Conservation (phyloP, 2,113 vertebrate species). For the Atherinomorus stipes region DNA sequence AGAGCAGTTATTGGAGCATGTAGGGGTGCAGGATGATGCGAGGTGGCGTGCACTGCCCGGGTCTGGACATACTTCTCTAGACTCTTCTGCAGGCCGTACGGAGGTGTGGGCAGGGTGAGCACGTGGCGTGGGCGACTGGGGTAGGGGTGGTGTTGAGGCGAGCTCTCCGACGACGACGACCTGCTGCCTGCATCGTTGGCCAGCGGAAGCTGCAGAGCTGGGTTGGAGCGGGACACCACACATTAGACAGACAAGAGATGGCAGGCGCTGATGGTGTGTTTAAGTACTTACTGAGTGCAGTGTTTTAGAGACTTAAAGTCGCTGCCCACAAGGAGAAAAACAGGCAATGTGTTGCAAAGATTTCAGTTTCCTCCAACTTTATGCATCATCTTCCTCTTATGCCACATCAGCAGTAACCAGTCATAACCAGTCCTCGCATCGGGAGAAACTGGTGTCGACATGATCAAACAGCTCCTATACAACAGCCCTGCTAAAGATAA, state of each 20-base stretch:
- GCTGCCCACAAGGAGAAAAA: neutral
- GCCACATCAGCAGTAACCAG: no score
- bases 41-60: no score
- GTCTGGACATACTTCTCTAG: slow-evolving; percentile 87
- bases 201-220: slow-evolving; percentile 91
- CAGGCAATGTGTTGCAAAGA: neutral
- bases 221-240: slow-evolving; percentile 5
- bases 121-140: slow-evolving; percentile 87
- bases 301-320: neutral
- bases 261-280: neutral
- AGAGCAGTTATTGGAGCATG: no score
- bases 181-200: slow-evolving; percentile 91
- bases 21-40: no score
- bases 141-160: slow-evolving; percentile 88
- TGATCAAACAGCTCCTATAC: slow-evolving; percentile 33
- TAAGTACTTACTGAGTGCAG: slow-evolving; percentile 11
- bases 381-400: neutral
- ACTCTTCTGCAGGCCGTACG: slow-evolving; percentile 87
- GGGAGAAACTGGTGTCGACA: no score
- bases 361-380: neutral
- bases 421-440: no score
- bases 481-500: slow-evolving; percentile 7
- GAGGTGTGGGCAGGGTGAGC: slow-evolving; percentile 87
- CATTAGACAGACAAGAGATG: slow-evolving; percentile 18
- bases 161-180: slow-evolving; percentile 89